A percentile compares a stretch with the other conserved stretches of the same genome.
Evolutionary conservation across 2,113 vertebrate genomes (phyloP).

Genomic region (Brienomyrus longianalis): DNA sequence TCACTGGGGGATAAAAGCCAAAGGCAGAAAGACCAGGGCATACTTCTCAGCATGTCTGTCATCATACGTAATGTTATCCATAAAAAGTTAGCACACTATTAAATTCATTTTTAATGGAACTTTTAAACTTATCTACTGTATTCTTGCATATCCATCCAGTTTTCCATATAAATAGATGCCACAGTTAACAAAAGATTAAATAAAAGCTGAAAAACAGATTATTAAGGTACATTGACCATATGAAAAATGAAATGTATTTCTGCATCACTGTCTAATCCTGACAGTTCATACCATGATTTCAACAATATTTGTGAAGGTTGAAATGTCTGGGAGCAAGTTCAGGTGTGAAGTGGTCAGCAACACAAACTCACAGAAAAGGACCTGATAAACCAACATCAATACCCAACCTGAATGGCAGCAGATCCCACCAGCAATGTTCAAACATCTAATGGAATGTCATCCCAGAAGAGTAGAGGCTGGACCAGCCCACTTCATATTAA

Average conservation of each 20-base stretch:
- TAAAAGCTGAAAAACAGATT: background rate
- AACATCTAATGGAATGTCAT: background rate
- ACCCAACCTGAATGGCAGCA: background rate
- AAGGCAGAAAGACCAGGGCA: background rate
- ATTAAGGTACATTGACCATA: background rate
- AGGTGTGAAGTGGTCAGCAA: background rate
- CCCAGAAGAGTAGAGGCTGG: background rate
- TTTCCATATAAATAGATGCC: background rate
- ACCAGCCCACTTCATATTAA: background rate
- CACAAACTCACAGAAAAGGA: background rate
- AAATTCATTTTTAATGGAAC: background rate
- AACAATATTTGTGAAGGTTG: background rate
- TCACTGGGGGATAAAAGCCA: slow-evolving; percentile 30
- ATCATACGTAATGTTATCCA: background rate
- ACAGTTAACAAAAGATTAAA: background rate
- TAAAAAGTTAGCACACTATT: background rate
- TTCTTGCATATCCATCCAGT: background rate
- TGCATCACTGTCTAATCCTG: background rate
- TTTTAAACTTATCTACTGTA: background rate
- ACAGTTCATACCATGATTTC: background rate
- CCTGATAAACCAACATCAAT: background rate
- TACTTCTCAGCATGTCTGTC: background rate
- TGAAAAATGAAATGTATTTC: background rate
- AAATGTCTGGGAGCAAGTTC: background rate
- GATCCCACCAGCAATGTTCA: too few relatives aligned